Evolutionary conservation across 2,797 vertebrate species (phyloP), one percentile per base, ranked within the genome.

Genomic region (Perodicticus potto): DNA sequence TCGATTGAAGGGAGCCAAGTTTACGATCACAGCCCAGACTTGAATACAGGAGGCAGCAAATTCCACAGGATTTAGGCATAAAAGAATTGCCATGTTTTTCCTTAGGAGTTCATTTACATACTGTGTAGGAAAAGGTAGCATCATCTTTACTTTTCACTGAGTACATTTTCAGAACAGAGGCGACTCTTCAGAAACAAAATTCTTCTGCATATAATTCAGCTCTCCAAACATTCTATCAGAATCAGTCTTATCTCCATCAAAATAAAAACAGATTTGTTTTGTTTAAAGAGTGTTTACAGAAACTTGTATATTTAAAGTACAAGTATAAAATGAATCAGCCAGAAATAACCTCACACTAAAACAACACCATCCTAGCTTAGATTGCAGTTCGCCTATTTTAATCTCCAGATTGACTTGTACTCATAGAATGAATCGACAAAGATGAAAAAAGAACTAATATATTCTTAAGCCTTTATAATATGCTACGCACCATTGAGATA

Each of bases 1-100:
- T 96, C 97, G 74, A 97, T 96, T 98, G 98, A 98, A 98, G 96
- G 98, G 98, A 98, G 98, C 98, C 98, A 98, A 96, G 93, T 97
- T 97, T 96, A 96, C 97, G 96, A 96, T 91, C 92, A 96, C 92
- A 95, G 97, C 88, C 95, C 92, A 57, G 97, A 98, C 97, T 69
- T 92, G 97, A 97, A 97, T 96, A 96, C 61, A 97, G 97, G 96
- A 89, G 97, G 92, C 81, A 95, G 90, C 57, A 94, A 95, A 97
- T 98, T 97, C 96, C 97, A 96, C 57, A 97, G 98, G 96, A 96
- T 96, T 93, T n/a, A 97, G 88, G 72, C 90, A 94, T 96, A 96
- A 97, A 97, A 97, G 81, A 93, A 95, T 93, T 93, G 93, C 91
- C 73, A 80, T 72, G 78, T 93, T 97, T 94, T 91, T 96, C 91